Percentiles rank a stretch among this genome's conserved stretches.
These are phyloP conservation scores for Pachycephala philippinensis DNA, from an alignment of 2,113 vertebrate genomes.

Conservation along the genomic window DNA sequence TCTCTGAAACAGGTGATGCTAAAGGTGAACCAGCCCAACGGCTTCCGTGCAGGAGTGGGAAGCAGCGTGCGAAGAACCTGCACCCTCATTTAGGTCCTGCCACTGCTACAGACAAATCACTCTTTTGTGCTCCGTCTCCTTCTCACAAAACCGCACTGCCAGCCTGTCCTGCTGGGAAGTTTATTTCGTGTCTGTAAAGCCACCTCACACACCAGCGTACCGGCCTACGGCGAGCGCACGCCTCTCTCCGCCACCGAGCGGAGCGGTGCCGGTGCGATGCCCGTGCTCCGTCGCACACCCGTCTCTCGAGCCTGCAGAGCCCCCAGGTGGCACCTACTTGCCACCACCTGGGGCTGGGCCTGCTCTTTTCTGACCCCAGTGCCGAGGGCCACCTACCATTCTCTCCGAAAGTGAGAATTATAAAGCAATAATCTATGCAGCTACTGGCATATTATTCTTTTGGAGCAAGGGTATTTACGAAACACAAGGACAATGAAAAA, in stretches of 20 bases:
- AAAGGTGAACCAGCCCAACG: neutral
- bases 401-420: neutral
- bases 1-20: neutral
- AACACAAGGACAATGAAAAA: neutral
- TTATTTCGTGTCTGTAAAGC: neutral
- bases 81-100: neutral
- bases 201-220: neutral
- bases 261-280: neutral
- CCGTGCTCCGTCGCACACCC: neutral
- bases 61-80: neutral
- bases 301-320: conserved; percentile 38
- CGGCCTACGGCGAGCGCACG: neutral
- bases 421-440: neutral
- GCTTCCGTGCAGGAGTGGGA: neutral
- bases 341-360: neutral
- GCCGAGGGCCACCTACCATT: neutral
- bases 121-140: neutral
- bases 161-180: neutral
- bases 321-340: conserved; percentile 36
- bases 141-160: neutral
- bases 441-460: fast-evolving
- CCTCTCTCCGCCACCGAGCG: neutral
- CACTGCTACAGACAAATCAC: neutral
- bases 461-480: neutral
- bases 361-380: neutral